Conservation (phyloP, 2,797 vertebrate species). For the Neomorphus geoffroyi region DNA sequence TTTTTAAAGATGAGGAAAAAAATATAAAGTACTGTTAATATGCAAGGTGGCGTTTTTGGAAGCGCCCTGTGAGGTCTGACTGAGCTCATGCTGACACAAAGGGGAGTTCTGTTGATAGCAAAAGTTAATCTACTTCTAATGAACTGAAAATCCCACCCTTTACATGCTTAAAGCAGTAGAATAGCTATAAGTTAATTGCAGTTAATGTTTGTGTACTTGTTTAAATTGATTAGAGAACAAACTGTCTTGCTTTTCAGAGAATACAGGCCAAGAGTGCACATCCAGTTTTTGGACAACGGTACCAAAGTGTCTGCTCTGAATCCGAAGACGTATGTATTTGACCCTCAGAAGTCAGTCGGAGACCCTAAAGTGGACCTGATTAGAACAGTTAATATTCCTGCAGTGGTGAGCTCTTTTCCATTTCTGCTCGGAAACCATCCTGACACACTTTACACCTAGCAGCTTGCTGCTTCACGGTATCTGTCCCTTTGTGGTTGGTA, state of each 20-base stretch:
- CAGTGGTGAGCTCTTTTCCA: conserved; percentile 81
- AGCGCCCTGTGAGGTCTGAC: background rate
- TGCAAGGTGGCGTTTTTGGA: background rate
- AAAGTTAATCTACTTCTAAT: background rate
- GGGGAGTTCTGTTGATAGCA: background rate
- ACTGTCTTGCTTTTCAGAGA: conserved; percentile 81
- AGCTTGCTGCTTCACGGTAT: background rate
- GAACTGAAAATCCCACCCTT: background rate
- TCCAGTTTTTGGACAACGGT: conserved; percentile 87
- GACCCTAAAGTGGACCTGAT: conserved; percentile 85
- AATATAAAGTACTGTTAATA: background rate
- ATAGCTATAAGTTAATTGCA: background rate
- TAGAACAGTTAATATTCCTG: conserved; percentile 91
- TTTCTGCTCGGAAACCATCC: background rate
- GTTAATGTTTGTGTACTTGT: background rate
- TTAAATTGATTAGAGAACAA: background rate
- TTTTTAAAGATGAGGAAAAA: background rate
- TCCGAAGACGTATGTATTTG: conserved; percentile 90
- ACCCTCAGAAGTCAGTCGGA: conserved; percentile 85
- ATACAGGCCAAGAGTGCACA: conserved; percentile 85
- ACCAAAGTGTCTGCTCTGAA: conserved; percentile 89
- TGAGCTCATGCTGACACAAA: background rate
- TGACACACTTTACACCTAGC: background rate
- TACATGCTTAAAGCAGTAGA: background rate
- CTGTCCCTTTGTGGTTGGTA: background rate